Evolutionary conservation across 1,140 invertebrate species (phyloP).

Genomic region (Cotesia glomerata): DNA sequence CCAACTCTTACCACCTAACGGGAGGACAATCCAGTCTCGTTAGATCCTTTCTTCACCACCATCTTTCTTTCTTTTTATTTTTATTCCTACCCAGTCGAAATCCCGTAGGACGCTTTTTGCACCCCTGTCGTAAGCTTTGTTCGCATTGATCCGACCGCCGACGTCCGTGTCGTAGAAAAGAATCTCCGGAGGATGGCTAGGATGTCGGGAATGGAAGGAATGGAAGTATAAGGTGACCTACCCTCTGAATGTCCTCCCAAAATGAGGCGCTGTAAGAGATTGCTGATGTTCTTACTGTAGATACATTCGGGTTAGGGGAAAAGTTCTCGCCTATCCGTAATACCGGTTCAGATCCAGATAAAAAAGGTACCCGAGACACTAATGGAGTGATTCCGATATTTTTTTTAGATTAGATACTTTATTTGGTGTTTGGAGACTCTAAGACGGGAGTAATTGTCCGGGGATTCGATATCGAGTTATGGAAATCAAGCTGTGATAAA

Average conservation of each 20-base stretch:
- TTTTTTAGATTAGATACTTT: too few species aligned
- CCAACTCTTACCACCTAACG: background rate
- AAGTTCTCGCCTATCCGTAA: background rate
- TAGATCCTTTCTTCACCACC: background rate
- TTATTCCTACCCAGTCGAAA: background rate
- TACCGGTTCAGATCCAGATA: too few species aligned
- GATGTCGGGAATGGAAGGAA: too few species aligned
- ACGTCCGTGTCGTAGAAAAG: background rate
- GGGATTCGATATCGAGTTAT: too few species aligned
- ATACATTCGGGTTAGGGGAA: background rate
- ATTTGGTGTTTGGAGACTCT: too few species aligned
- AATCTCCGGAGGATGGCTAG: background rate
- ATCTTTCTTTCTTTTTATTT: too few species aligned
- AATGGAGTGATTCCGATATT: too few species aligned
- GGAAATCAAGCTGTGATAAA: too few species aligned
- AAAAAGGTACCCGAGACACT: too few species aligned
- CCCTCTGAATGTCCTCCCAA: background rate
- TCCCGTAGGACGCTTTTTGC: background rate
- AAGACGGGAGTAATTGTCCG: too few species aligned
- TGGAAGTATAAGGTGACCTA: background rate
- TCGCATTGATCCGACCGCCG: background rate
- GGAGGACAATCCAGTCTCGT: background rate
- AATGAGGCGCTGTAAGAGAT: background rate
- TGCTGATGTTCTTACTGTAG: conserved; percentile 1
- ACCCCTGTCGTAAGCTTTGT: conserved; percentile 6